phyloP scores from a whole-genome alignment of 2,888 invertebrate genomes.

The Diploptera punctata region DNA sequence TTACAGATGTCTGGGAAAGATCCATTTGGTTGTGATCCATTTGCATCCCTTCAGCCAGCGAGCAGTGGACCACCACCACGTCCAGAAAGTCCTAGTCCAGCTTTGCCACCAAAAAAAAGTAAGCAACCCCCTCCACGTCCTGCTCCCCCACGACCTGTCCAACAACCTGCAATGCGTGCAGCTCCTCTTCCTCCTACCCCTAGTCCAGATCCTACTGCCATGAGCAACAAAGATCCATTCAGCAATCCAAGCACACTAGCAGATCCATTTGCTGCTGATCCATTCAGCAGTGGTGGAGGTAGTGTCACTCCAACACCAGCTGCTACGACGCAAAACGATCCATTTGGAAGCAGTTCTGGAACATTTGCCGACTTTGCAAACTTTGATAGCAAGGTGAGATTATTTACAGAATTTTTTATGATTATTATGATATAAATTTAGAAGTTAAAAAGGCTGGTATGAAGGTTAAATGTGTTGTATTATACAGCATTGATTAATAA shows the following conservation, averaged over 20 bases:
- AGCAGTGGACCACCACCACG: slow-evolving; percentile 57
- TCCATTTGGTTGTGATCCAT: slow-evolving; percentile 90
- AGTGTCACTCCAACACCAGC: slow-evolving; percentile 27
- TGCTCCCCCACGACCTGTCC: slow-evolving; percentile 69
- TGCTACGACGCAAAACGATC: slow-evolving; percentile 46
- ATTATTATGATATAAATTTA: not conserved
- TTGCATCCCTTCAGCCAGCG: slow-evolving; percentile 79
- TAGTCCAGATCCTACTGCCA: slow-evolving; percentile 56
- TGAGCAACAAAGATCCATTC: slow-evolving; percentile 32
- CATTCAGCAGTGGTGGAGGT: slow-evolving; percentile 50
- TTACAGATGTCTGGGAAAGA: slow-evolving; percentile 66
- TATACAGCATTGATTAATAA: no score
- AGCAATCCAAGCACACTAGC: slow-evolving; percentile 12
- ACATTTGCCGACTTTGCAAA: slow-evolving; percentile 82
- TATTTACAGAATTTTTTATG: not conserved
- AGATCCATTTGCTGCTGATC: slow-evolving; percentile 56
- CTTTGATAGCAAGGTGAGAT: slow-evolving; percentile 73
- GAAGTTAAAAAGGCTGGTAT: not conserved
- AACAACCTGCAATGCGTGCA: slow-evolving; percentile 52
- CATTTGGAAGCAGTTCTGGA: slow-evolving; percentile 53
- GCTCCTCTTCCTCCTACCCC: slow-evolving; percentile 44
- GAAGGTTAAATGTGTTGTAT: not conserved
- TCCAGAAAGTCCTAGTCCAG: slow-evolving; percentile 64
- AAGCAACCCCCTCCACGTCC: slow-evolving; percentile 90
- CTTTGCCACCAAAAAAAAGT: slow-evolving; percentile 79